phyloP scores from a whole-genome alignment of 2,888 invertebrate species.

The Laspeyria flexula region DNA sequence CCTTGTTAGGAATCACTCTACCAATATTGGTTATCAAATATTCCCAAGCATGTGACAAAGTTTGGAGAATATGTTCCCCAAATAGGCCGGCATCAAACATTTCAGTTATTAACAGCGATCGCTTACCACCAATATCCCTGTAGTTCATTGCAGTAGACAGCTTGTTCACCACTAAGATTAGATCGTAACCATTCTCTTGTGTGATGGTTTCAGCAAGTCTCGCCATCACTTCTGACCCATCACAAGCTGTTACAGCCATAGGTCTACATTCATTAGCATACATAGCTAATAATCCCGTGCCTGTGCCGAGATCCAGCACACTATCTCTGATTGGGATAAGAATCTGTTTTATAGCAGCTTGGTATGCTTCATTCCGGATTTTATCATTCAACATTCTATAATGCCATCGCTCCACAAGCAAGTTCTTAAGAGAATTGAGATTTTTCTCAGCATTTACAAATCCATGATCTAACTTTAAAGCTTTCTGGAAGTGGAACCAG shows the following conservation, averaged over 20 bases:
- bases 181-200: constrained; percentile 79
- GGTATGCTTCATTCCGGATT: constrained; percentile 88
- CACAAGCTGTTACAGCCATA: constrained; percentile 88
- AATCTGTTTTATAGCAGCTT: constrained; percentile 86
- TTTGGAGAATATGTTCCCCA: constrained; percentile 90
- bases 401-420: constrained; percentile 92
- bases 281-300: constrained; percentile 91
- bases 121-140: constrained; percentile 83
- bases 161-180: constrained; percentile 84
- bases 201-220: constrained; percentile 81
- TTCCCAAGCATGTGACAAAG: constrained; percentile 89
- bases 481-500: constrained; percentile 84
- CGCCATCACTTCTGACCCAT: constrained; percentile 88
- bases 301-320: constrained; percentile 92
- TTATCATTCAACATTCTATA: constrained; percentile 93
- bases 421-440: constrained; percentile 88
- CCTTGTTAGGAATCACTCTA: constrained; percentile 87
- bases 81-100: constrained; percentile 93
- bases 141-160: constrained; percentile 86
- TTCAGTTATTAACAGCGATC: constrained; percentile 90
- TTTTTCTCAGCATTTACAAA: constrained; percentile 88
- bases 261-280: constrained; percentile 87
- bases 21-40: constrained; percentile 81
- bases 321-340: constrained; percentile 74
- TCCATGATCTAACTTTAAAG: constrained; percentile 76